These are phyloP conservation scores for Prinia subflava DNA, from an alignment of 2,113 vertebrate species.

Conservation along the genomic window DNA sequence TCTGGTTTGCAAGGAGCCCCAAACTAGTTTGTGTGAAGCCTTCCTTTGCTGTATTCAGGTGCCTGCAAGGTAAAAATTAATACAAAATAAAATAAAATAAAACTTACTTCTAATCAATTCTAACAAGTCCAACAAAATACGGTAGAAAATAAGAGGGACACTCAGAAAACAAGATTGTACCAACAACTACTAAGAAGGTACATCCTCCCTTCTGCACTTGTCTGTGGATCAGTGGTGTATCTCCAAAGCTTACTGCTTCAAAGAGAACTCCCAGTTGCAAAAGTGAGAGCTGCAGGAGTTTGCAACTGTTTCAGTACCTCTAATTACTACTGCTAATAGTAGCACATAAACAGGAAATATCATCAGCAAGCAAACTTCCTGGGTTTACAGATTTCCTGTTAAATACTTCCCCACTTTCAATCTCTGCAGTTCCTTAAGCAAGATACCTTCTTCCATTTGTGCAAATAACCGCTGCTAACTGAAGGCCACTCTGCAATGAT, in stretches of 20 bases:
- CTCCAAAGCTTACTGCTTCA: background rate
- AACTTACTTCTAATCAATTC: background rate
- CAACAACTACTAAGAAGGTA: background rate
- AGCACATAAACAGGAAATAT: background rate
- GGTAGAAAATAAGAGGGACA: background rate
- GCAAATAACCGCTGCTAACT: constrained; percentile 94
- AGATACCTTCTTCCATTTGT: constrained; percentile 93
- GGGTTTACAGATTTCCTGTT: background rate
- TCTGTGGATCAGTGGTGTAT: background rate
- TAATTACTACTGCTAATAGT: background rate
- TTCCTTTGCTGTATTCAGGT: constrained; percentile 88
- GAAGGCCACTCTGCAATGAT: constrained; percentile 88
- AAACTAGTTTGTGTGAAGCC: constrained; percentile 96
- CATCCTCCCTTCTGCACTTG: background rate
- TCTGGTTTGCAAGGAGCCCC: constrained; percentile 94
- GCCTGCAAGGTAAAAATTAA: constrained; percentile 71
- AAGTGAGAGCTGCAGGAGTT: background rate
- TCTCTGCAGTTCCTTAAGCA: background rate
- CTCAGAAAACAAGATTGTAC: background rate
- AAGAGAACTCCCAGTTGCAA: background rate
- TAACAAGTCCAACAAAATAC: background rate
- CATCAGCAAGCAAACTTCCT: background rate
- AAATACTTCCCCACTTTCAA: background rate
- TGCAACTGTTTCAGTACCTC: background rate
- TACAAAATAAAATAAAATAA: background rate